phyloP scores from a whole-genome alignment of 2,113 vertebrate genomes.

The Aldabrachelys gigantea region DNA sequence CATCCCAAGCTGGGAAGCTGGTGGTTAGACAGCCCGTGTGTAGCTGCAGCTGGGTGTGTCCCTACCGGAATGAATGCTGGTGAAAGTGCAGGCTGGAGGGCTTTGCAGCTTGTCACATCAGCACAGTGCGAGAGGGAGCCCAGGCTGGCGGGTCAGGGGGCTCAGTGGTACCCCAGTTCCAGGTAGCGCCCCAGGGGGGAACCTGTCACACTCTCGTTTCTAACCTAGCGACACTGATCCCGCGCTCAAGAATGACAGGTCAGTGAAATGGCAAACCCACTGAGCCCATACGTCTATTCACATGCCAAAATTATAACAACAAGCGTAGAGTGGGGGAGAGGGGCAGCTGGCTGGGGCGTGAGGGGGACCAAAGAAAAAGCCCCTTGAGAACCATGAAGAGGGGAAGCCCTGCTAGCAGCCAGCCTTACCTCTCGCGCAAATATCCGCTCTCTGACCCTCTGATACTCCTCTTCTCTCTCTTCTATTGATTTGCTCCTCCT shows the following conservation, averaged over 20 bases:
- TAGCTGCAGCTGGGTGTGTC: too few species aligned
- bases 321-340: not conserved
- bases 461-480: slow-evolving; percentile 98
- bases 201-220: not conserved
- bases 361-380: not conserved
- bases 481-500: slow-evolving; percentile 99
- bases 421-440: slow-evolving; percentile 97
- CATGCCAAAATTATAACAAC: not conserved
- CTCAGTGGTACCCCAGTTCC: too few species aligned
- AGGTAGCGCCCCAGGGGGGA: too few species aligned
- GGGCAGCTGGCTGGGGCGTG: not conserved
- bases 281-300: accelerated
- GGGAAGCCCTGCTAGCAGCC: not conserved
- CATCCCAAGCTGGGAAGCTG: too few species aligned
- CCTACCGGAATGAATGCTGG: too few species aligned
- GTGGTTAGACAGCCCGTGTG: too few species aligned
- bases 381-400: not conserved
- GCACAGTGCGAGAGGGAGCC: too few species aligned
- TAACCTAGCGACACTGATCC: not conserved
- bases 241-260: not conserved
- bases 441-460: slow-evolving; percentile 97
- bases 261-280: not conserved
- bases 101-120: too few species aligned
- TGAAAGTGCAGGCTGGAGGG: too few species aligned
- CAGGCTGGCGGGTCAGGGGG: too few species aligned